Base-by-base conservation (phyloP, 1,140 invertebrate species). In the Macrobrachium nipponense region DNA sequence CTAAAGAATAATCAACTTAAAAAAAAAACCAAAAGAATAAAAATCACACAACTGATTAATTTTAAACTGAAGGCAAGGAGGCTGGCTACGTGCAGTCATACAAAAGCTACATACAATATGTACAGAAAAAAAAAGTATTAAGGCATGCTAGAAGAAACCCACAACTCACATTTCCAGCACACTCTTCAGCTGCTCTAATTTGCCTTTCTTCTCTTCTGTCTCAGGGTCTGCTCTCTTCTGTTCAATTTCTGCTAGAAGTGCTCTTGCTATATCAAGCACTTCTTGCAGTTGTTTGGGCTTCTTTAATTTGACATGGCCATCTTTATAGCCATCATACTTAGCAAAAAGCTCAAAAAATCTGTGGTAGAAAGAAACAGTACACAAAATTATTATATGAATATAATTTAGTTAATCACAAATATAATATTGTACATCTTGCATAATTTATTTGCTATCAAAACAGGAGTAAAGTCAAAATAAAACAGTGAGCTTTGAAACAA, bases 291-390 rank as follows among this genome's bases (percentile, higher is more conserved):
- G 98, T 90, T 98, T 98, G 0, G 99, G 98, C 70, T 97, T 95
- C 92, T 99, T 99, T 88, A 99, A 92, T 92, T 99, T 99, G 0
- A 99, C 96, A 90, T 99, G 98, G 0, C 97, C 97, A 80, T 97
- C 95, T 90, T 97, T 98, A 88, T 96, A 97, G 0, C 98, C 98
- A 89, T 98, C 97, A 91, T 99, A 99, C 90, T 99, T 99, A 90
- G 98, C 95, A 92, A 99, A 99, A 89, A 99, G 96, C 91, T 98
- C 97, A 92, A 99, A 99, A 92, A 99, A 99, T 91, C 97, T 98
- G 90, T 82, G 90, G 80, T 79, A 43, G 23, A 85, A 23, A 44
- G 44, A 87, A 20, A 17, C 15, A 4, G 59, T 20, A 12, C 6
- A 4, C 7, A 73, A 15, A 59, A 60, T 15, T 60, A 0, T 8